Percentiles rank a stretch among this genome's conserved stretches.
Evolutionary conservation across 2,888 invertebrate species (phyloP).

Genomic region (Limnephilus lunatus): DNA sequence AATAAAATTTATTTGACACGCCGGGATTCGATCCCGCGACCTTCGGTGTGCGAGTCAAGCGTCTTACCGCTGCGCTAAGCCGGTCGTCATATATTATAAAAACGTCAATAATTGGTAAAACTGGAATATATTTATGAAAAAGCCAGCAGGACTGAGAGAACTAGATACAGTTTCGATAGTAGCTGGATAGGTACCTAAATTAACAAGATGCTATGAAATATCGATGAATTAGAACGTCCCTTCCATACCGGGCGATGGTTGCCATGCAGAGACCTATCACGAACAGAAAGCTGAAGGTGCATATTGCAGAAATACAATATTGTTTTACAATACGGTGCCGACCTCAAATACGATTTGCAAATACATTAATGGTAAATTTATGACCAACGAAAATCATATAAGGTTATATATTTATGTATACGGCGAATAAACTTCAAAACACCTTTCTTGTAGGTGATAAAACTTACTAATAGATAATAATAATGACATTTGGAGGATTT

Average conservation of each 20-base stretch:
- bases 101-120: background rate
- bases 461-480: too few species aligned
- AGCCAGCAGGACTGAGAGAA: background rate
- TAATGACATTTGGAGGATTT: too few species aligned
- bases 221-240: conserved; percentile 11
- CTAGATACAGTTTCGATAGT: background rate
- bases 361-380: conserved; percentile 13
- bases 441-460: background rate
- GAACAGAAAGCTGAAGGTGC: conserved; percentile 42
- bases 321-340: conserved; percentile 29
- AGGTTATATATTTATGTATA: conserved; percentile 9
- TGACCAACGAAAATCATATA: conserved; percentile 12
- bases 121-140: background rate
- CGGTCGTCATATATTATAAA: too few species aligned
- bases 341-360: conserved; percentile 29
- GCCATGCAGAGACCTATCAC: conserved; percentile 37
- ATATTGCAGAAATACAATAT: conserved; percentile 21
- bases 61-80: too few species aligned
- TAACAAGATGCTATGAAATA: background rate
- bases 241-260: background rate
- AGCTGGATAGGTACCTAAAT: background rate
- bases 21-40: too few species aligned
- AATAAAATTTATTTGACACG: too few species aligned
- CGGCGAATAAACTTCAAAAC: background rate
- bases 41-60: too few species aligned